These are phyloP conservation scores for Pristionchus mayeri DNA, from an alignment of 2,888 invertebrate genomes.

Conservation along the genomic window DNA sequence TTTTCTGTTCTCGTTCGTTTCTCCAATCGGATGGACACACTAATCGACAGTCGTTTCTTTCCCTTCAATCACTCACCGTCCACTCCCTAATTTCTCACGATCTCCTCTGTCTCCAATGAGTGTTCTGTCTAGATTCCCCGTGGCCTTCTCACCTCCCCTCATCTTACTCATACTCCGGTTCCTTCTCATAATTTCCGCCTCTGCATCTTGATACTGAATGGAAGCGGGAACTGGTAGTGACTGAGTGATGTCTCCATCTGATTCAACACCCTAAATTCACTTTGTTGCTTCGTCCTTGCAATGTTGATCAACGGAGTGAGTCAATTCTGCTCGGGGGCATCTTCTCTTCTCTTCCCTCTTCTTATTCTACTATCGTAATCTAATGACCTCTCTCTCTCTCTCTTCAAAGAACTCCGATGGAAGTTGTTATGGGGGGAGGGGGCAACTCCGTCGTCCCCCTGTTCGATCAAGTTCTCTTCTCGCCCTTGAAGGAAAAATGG, in stretches of 20 bases:
- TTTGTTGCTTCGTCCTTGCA: neutral
- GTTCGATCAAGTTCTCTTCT: constrained; percentile 34
- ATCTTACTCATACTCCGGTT: constrained; percentile 41
- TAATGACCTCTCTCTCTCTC: neutral
- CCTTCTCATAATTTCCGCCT: neutral
- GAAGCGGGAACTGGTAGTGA: constrained; percentile 3
- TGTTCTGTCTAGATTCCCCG: neutral
- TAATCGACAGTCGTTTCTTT: constrained; percentile 1
- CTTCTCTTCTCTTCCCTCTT: neutral
- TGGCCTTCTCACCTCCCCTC: constrained; percentile 30
- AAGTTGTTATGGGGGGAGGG: neutral
- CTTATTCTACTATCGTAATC: neutral
- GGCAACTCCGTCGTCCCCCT: neutral
- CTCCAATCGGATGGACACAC: constrained; percentile 7
- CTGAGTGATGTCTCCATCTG: neutral
- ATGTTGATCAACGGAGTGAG: neutral
- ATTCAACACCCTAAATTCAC: neutral
- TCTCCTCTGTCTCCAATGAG: neutral
- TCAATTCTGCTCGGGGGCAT: neutral
- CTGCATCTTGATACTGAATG: constrained; percentile 14
- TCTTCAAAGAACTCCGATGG: neutral
- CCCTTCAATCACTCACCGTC: neutral
- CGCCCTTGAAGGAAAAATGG: constrained; percentile 2
- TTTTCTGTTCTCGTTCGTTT: neutral
- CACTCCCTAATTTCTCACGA: constrained; percentile 1